phyloP scores from a whole-genome alignment of 2,113 vertebrate genomes.

The Oncorhynchus gorbuscha region DNA sequence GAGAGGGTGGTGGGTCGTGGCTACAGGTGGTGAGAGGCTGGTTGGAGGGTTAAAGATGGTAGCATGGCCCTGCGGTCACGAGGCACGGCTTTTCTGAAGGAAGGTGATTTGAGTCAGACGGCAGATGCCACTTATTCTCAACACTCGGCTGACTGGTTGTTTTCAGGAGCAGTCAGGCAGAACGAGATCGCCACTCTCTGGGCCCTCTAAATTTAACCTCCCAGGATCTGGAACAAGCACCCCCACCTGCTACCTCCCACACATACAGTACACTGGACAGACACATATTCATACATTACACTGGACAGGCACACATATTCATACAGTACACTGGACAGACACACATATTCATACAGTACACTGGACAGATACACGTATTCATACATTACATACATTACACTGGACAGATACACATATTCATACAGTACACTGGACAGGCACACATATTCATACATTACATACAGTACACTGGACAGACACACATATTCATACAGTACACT shows the following conservation, averaged over 20 bases:
- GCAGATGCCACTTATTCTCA: constrained; percentile 76
- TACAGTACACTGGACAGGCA: no score
- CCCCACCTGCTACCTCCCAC: constrained; percentile 22
- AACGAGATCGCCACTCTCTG: constrained; percentile 57
- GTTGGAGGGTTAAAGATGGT: constrained; percentile 60
- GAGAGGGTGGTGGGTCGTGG: background rate
- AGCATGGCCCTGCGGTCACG: constrained; percentile 43
- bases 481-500: background rate
- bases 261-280: constrained; percentile 5
- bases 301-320: background rate
- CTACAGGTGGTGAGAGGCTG: no score
- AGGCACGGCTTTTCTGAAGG: constrained; percentile 60
- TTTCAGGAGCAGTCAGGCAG: constrained; percentile 66
- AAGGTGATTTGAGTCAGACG: constrained; percentile 77
- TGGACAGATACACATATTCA: background rate
- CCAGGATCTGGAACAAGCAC: constrained; percentile 19
- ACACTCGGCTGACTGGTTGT: constrained; percentile 65
- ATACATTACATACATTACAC: no score
- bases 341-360: no score
- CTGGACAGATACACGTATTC: background rate
- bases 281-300: background rate
- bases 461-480: background rate
- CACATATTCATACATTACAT: background rate
- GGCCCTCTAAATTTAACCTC: constrained; percentile 48
- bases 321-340: no score